A percentile compares a stretch with the other conserved stretches of the same genome.
phyloP scores from a whole-genome alignment of 2,797 vertebrate species.

The Urosaurus nigricauda region DNA sequence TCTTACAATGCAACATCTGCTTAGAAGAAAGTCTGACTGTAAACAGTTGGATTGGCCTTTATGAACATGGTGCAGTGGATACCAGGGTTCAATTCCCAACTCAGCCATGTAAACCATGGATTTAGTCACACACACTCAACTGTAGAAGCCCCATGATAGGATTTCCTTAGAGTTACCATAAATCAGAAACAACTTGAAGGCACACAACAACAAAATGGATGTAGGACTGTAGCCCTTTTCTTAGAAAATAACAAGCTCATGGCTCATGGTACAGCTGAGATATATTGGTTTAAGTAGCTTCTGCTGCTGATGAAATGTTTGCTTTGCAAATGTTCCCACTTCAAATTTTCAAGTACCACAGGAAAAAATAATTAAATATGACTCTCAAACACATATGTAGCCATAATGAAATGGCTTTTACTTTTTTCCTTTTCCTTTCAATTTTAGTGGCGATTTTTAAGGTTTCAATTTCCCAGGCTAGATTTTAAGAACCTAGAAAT shows the following conservation, averaged over 20 bases:
- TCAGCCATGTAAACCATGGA: no score
- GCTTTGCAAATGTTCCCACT: constrained; percentile 29
- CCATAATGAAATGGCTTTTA: constrained; percentile 13
- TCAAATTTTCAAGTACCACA: constrained; percentile 28
- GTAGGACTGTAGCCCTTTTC: background rate
- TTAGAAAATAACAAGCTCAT: background rate
- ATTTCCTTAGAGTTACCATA: no score
- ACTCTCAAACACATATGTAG: constrained; percentile 7
- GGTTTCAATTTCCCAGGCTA: constrained; percentile 2
- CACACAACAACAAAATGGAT: background rate
- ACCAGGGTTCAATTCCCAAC: no score
- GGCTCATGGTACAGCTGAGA: background rate
- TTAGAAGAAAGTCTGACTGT: background rate
- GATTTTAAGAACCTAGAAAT: background rate
- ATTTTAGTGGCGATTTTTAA: background rate
- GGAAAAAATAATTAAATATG: constrained; percentile 26
- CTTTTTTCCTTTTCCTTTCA: background rate
- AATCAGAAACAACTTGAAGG: no score
- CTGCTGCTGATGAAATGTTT: constrained; percentile 35
- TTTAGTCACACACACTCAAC: no score
- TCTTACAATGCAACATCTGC: background rate
- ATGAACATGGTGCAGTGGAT: background rate
- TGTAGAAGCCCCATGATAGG: no score
- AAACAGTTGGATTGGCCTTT: background rate
- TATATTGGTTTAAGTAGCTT: constrained; percentile 28